These are phyloP conservation scores for Mellivora capensis DNA, from an alignment of 2,113 vertebrate genomes.

Conservation along the genomic window DNA sequence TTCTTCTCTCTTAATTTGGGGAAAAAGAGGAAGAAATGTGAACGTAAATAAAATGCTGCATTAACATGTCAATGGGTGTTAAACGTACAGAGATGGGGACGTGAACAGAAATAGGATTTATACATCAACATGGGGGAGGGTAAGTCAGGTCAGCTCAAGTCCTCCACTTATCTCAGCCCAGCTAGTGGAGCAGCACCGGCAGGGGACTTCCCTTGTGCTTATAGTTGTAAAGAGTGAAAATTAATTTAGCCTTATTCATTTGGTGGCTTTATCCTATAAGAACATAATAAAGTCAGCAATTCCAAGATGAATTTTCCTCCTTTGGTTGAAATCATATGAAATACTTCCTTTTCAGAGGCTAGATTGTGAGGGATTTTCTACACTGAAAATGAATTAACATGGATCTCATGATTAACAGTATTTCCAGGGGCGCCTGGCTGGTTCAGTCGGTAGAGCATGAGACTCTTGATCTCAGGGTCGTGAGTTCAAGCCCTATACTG, in stretches of 20 bases:
- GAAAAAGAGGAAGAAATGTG: slow-evolving; percentile 31
- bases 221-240: background rate
- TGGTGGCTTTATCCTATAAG: background rate
- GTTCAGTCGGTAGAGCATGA: background rate
- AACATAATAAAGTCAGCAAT: background rate
- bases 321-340: slow-evolving; percentile 36
- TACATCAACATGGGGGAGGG: background rate
- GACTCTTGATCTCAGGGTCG: background rate
- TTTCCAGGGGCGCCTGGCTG: background rate
- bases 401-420: background rate
- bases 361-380: background rate
- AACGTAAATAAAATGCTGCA: slow-evolving; percentile 24
- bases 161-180: background rate
- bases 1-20: slow-evolving; percentile 26
- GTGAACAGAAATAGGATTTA: background rate
- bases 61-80: background rate
- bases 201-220: background rate
- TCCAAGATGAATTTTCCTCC: background rate
- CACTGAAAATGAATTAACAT: slow-evolving; percentile 15
- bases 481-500: background rate
- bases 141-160: background rate
- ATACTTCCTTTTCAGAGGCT: background rate
- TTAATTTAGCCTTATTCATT: background rate
- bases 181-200: background rate
- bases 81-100: background rate